Conservation (phyloP, 2,888 invertebrate genomes). For the Phengaris arion region DNA sequence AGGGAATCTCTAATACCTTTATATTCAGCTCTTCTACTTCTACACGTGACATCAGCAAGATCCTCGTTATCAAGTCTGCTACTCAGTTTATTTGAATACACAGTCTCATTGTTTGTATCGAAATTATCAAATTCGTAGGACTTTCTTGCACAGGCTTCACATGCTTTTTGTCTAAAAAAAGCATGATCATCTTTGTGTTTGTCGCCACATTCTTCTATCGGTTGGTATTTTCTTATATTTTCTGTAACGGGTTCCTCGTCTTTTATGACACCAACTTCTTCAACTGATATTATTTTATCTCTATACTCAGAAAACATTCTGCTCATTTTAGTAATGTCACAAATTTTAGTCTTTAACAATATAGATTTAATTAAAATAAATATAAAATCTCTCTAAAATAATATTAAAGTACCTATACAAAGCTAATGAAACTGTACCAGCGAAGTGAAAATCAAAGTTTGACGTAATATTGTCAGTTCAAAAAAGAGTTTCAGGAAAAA, state of each 20-base stretch:
- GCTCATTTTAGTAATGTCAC: conserved; percentile 46
- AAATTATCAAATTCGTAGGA: background rate
- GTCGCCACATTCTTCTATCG: background rate
- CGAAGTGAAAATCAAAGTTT: too few relatives aligned
- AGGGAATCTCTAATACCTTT: conserved; percentile 63
- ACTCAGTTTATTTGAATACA: background rate
- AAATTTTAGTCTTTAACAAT: conserved; percentile 27
- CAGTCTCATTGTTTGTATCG: background rate
- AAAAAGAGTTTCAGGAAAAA: too few relatives aligned
- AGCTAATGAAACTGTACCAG: too few relatives aligned
- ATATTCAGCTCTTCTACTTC: conserved; percentile 68
- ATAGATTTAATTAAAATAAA: background rate
- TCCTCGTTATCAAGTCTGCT: conserved; percentile 54
- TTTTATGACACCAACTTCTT: background rate
- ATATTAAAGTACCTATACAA: too few relatives aligned
- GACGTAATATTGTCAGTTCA: background rate
- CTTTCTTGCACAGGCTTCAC: background rate
- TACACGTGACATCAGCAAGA: conserved; percentile 54
- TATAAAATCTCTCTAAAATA: background rate
- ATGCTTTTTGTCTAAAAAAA: background rate
- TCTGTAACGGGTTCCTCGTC: background rate
- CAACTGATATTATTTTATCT: conserved; percentile 45
- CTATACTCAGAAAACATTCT: conserved; percentile 51
- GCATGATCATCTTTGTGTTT: background rate
- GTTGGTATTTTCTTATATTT: background rate